A percentile compares a stretch with the other conserved stretches of the same genome.
Conservation (phyloP, 2,113 vertebrate genomes). For the Sciurus niger region DNA sequence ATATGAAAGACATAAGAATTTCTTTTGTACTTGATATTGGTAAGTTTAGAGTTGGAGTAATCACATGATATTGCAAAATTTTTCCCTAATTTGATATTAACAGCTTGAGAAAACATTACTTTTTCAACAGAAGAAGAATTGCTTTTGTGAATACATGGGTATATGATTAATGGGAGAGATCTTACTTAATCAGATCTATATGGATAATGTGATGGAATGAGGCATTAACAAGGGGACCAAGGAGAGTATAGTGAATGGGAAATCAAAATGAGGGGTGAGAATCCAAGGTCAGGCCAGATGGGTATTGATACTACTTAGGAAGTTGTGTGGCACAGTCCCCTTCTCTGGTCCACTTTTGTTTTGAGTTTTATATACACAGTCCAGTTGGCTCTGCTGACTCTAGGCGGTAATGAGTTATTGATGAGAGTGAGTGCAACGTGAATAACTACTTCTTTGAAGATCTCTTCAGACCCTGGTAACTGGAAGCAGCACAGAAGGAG, state of each 20-base stretch:
- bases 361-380: constrained; percentile 45
- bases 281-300: constrained; percentile 2
- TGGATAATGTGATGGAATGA: constrained; percentile 10
- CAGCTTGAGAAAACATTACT: constrained; percentile 61
- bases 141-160: constrained; percentile 55
- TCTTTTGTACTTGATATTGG: constrained; percentile 42
- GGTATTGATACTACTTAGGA: neutral
- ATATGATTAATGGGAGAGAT: constrained; percentile 64
- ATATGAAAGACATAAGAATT: constrained; percentile 17
- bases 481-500: constrained; percentile 69
- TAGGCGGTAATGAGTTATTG: constrained; percentile 41
- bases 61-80: constrained; percentile 25
- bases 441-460: constrained; percentile 70
- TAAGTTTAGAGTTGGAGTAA: constrained; percentile 41
- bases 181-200: constrained; percentile 74
- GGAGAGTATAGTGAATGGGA: neutral
- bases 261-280: constrained; percentile 31
- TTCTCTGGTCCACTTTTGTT: constrained; percentile 18
- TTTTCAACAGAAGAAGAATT: constrained; percentile 65
- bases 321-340: neutral
- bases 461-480: constrained; percentile 62
- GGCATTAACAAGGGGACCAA: constrained; percentile 18
- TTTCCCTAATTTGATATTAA: constrained; percentile 55
- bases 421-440: constrained; percentile 23
- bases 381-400: neutral